phyloP scores from a whole-genome alignment of 1,140 invertebrate species.

The Harlomillsia oculata region DNA sequence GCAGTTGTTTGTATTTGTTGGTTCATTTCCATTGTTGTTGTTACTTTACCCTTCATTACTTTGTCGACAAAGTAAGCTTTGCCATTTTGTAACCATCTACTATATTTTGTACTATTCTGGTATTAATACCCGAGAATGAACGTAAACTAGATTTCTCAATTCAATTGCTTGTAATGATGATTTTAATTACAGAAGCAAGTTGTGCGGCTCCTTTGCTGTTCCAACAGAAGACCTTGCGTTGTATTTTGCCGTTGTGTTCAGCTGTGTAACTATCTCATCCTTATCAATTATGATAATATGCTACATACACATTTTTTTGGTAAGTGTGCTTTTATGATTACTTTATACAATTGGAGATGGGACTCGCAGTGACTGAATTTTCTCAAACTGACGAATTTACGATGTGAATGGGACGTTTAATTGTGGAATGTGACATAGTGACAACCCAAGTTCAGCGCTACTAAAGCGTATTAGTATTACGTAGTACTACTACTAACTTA shows the following conservation, averaged over 20 bases:
- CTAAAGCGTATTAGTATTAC: background rate
- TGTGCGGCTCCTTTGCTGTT: constrained; percentile 19
- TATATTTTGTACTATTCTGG: background rate
- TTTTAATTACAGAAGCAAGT: constrained; percentile 8
- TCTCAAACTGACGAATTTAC: background rate
- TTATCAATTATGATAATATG: constrained; percentile 27
- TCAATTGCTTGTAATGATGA: background rate
- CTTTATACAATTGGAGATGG: background rate
- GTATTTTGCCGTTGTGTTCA: constrained; percentile 30
- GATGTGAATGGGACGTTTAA: background rate
- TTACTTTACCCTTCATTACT: constrained; percentile 21
- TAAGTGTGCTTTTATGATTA: constrained; percentile 12
- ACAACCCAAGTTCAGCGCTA: background rate
- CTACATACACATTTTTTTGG: constrained; percentile 28
- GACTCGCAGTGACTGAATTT: background rate
- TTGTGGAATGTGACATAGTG: background rate
- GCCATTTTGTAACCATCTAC: background rate
- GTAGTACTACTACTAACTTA: background rate
- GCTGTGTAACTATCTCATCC: constrained; percentile 14
- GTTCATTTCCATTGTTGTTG: constrained; percentile 20
- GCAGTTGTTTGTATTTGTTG: constrained; percentile 19
- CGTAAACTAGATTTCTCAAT: background rate
- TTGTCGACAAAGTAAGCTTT: constrained; percentile 16
- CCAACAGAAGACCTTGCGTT: constrained; percentile 10
- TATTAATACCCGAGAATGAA: background rate